phyloP scores from a whole-genome alignment of 2,888 invertebrate species.

The Lasioglossum zephyrum region DNA sequence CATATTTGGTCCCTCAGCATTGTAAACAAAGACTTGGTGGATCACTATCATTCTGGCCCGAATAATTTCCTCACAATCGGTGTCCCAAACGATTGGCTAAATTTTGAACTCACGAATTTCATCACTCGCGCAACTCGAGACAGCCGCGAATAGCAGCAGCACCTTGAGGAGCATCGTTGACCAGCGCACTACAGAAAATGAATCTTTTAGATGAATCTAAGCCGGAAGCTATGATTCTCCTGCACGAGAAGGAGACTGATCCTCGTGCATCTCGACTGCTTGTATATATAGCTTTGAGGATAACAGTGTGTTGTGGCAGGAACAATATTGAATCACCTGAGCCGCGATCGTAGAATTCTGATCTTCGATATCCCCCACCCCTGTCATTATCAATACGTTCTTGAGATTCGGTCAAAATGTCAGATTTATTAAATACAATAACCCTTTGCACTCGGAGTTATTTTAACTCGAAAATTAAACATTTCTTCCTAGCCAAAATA shows the following conservation, averaged over 20 bases:
- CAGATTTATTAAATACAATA: neutral
- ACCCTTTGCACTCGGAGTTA: too few species aligned
- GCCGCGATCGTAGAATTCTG: slow-evolving; percentile 53
- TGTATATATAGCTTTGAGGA: slow-evolving; percentile 75
- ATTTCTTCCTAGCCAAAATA: too few species aligned
- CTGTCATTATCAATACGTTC: neutral
- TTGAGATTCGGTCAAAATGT: neutral
- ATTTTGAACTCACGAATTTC: slow-evolving; percentile 75
- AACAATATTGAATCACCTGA: slow-evolving; percentile 70
- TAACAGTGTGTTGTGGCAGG: slow-evolving; percentile 60
- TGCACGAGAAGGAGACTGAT: slow-evolving; percentile 61
- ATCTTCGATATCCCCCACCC: neutral
- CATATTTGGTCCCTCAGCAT: neutral
- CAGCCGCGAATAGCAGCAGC: slow-evolving; percentile 38
- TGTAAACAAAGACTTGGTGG: neutral
- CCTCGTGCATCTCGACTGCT: slow-evolving; percentile 48
- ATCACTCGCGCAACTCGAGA: slow-evolving; percentile 49
- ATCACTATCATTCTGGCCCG: neutral
- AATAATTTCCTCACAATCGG: too few species aligned
- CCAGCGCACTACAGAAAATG: neutral
- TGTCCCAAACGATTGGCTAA: neutral
- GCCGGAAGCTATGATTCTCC: slow-evolving; percentile 6
- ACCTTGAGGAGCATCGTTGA: slow-evolving; percentile 25
- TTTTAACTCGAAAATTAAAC: too few species aligned
- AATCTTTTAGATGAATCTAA: neutral